Conservation (phyloP, 2,113 vertebrate species). For the Myotis brandtii region DNA sequence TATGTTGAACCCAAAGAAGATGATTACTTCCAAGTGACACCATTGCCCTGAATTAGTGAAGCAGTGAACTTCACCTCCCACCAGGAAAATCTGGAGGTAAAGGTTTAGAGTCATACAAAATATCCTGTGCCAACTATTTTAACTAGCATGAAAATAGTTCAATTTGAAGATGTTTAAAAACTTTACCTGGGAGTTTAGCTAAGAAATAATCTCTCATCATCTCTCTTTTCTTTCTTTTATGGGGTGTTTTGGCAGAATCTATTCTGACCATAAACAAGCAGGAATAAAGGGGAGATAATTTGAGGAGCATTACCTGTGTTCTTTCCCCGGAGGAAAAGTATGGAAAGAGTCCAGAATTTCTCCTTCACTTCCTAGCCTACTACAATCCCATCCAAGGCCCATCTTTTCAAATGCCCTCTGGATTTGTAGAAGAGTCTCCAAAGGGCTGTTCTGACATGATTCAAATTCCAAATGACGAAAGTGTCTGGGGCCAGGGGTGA, state of each 20-base stretch:
- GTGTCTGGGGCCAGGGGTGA: not conserved
- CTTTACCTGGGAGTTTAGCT: slow-evolving; percentile 55
- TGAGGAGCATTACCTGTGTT: slow-evolving; percentile 9
- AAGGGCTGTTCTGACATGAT: not conserved
- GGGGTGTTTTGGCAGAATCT: slow-evolving; percentile 46
- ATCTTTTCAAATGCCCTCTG: slow-evolving; percentile 47
- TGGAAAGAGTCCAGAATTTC: slow-evolving; percentile 8
- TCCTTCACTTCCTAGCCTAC: not conserved
- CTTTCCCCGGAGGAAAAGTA: slow-evolving; percentile 10
- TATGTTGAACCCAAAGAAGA: slow-evolving; percentile 54
- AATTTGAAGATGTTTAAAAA: slow-evolving; percentile 70
- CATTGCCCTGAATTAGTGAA: slow-evolving; percentile 6
- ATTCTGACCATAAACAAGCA: slow-evolving; percentile 46
- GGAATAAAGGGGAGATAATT: not conserved
- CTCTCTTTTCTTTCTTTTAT: slow-evolving; percentile 57
- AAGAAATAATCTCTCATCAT: slow-evolving; percentile 48
- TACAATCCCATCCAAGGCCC: not conserved
- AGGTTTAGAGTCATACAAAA: not conserved
- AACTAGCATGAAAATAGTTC: slow-evolving; percentile 28
- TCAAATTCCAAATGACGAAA: not conserved
- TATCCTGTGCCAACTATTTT: not conserved
- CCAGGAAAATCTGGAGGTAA: slow-evolving; percentile 8
- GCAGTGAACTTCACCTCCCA: not conserved
- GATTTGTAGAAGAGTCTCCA: not conserved
- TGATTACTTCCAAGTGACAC: slow-evolving; percentile 34